phyloP scores from a whole-genome alignment of 2,113 vertebrate genomes.

The Trematomus loennbergii region DNA sequence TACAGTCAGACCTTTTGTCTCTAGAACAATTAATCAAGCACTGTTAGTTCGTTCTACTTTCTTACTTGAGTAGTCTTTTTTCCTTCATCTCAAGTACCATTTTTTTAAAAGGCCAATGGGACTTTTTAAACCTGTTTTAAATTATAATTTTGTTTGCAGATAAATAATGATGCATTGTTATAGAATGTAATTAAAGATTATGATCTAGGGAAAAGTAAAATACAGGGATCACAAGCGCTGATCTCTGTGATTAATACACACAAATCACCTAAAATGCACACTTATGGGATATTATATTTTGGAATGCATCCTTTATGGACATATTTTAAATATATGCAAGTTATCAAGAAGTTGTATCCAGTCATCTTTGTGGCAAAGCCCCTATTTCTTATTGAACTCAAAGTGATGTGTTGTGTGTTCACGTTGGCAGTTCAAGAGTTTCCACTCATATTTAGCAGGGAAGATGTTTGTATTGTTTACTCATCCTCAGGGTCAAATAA shows the following conservation, averaged over 20 bases:
- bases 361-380: neutral
- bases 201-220: no score
- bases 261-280: neutral
- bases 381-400: constrained; percentile 16
- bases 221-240: no score
- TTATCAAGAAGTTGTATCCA: constrained; percentile 10
- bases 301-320: constrained; percentile 11
- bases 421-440: constrained; percentile 43
- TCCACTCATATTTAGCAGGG: constrained; percentile 43
- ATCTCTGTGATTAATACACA: no score
- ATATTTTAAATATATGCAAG: constrained; percentile 25
- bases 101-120: no score
- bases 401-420: constrained; percentile 34
- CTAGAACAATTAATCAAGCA: no score
- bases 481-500: constrained; percentile 63
- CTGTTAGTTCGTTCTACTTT: no score
- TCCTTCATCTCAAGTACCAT: no score
- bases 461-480: constrained; percentile 44
- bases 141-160: no score
- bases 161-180: no score
- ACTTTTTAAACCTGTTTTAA: no score
- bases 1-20: neutral
- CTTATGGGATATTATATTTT: constrained; percentile 13
- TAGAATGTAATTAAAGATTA: no score
- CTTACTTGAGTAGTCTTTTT: no score